These are phyloP conservation scores for Lerema accius DNA, from an alignment of 1,140 invertebrate species.

Conservation along the genomic window DNA sequence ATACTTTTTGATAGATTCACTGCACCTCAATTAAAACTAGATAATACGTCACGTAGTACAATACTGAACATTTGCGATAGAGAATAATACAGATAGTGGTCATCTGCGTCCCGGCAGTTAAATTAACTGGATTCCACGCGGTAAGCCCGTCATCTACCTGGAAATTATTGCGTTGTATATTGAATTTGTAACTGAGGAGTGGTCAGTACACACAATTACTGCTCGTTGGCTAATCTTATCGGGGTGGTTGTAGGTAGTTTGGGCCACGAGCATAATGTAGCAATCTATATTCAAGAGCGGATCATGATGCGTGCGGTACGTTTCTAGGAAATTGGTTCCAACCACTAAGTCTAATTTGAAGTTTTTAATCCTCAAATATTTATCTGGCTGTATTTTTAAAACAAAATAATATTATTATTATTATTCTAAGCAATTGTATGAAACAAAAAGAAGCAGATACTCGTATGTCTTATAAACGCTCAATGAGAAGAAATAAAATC, in stretches of 20 bases:
- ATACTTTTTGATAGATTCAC: too few relatives aligned
- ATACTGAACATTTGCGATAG: not conserved
- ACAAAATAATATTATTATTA: too few relatives aligned
- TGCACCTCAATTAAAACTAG: not conserved
- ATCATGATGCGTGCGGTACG: not conserved
- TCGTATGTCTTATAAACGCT: too few relatives aligned
- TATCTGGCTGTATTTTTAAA: too few relatives aligned
- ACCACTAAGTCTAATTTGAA: not conserved
- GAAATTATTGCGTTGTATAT: constrained; percentile 6
- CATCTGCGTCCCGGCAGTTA: constrained; percentile 7
- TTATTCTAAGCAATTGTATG: too few relatives aligned
- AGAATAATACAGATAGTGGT: constrained; percentile 19
- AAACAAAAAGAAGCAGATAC: too few relatives aligned
- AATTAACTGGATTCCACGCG: constrained; percentile 28
- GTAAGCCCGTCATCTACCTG: constrained; percentile 6
- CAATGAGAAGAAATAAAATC: too few relatives aligned
- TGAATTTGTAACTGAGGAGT: not conserved
- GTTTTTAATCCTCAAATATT: not conserved
- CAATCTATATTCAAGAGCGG: not conserved
- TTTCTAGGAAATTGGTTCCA: not conserved
- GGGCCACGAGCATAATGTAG: not conserved
- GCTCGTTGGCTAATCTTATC: not conserved
- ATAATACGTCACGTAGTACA: too few relatives aligned
- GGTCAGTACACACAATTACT: not conserved
- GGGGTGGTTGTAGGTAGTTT: not conserved